Evolutionary conservation across 2,888 invertebrate genomes (phyloP).

Genomic region (Agrochola lychnidis): DNA sequence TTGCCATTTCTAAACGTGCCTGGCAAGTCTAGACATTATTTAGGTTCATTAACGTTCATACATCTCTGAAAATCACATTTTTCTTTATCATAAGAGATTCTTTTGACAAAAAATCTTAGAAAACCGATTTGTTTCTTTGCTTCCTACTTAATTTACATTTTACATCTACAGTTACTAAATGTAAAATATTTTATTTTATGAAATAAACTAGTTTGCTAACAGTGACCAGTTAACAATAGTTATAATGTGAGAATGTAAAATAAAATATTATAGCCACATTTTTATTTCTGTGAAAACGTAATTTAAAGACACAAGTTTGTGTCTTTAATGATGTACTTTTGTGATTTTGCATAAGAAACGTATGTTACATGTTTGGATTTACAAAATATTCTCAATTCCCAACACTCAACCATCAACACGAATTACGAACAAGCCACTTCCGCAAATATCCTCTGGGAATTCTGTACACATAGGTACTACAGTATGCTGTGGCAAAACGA

Average conservation of each 20-base stretch:
- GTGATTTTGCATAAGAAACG: background rate
- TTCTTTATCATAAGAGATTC: background rate
- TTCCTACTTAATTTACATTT: background rate
- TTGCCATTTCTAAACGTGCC: background rate
- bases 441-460: conserved; percentile 3
- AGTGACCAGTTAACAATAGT: background rate
- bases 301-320: background rate
- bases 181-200: background rate
- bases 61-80: background rate
- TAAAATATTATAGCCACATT: background rate
- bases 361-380: background rate
- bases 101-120: background rate
- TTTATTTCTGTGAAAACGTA: background rate
- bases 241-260: background rate
- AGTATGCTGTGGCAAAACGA: conserved; percentile 33
- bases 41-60: background rate
- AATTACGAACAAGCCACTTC: background rate
- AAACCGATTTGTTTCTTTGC: background rate
- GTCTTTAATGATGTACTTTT: no score
- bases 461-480: background rate
- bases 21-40: background rate
- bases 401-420: background rate
- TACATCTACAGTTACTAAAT: background rate
- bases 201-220: background rate
- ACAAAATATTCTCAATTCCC: background rate